These are phyloP conservation scores for Tiliqua scincoides DNA, from an alignment of 2,113 vertebrate species.

Conservation along the genomic window DNA sequence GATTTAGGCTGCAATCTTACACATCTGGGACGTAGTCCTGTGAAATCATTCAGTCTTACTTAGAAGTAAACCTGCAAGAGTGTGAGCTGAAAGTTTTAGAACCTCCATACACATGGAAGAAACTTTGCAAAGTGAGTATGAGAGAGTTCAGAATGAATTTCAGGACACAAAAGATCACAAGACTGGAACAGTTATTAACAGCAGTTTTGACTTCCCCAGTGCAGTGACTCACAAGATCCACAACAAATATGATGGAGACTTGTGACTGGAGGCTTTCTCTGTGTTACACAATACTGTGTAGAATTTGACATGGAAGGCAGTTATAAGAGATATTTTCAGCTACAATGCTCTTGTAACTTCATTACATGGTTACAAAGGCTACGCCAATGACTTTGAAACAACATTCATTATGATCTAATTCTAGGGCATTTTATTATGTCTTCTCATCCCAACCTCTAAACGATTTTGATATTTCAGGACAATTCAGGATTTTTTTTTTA, in stretches of 20 bases:
- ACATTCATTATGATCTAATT: background rate
- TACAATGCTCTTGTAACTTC: background rate
- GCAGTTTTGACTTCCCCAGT: slow-evolving; percentile 55
- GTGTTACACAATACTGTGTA: slow-evolving; percentile 3
- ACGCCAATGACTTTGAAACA: background rate
- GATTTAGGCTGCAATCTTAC: background rate
- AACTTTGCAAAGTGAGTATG: slow-evolving; percentile 40
- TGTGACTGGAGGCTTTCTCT: slow-evolving; percentile 9
- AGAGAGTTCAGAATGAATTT: slow-evolving; percentile 57
- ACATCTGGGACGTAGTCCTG: background rate
- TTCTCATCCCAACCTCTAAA: background rate
- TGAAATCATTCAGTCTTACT: background rate
- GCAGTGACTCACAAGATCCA: slow-evolving; percentile 53
- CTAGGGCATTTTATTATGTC: background rate
- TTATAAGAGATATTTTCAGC: slow-evolving; percentile 15
- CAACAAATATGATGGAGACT: slow-evolving; percentile 23
- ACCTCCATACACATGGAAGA: slow-evolving; percentile 22
- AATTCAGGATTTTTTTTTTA: background rate
- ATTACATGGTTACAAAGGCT: background rate
- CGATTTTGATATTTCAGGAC: background rate
- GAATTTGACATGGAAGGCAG: slow-evolving; percentile 1
- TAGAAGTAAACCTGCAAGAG: background rate
- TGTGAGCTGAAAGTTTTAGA: slow-evolving; percentile 22
- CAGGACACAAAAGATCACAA: slow-evolving; percentile 56
- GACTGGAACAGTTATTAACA: slow-evolving; percentile 72